Conservation (phyloP, 2,797 vertebrate genomes). For the Dendrocincla fuliginosa region DNA sequence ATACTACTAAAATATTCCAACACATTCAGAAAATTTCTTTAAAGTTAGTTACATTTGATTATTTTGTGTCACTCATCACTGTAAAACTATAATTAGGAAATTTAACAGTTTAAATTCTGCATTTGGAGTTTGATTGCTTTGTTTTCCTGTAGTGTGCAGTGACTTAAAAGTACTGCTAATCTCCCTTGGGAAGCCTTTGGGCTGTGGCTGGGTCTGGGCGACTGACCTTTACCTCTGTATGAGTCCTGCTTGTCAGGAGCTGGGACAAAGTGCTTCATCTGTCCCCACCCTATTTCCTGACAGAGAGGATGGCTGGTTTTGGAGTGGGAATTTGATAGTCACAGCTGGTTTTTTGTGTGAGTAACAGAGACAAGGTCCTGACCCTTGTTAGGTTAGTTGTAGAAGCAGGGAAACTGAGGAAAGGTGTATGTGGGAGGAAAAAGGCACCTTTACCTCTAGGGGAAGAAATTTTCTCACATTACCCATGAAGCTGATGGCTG, state of each 20-base stretch:
- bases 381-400: fast-evolving
- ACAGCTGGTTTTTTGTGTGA: not conserved
- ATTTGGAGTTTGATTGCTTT: not conserved
- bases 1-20: not conserved
- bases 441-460: not conserved
- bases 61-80: not conserved
- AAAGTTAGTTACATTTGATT: not conserved
- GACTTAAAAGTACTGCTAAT: not conserved
- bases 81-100: not conserved
- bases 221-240: not conserved
- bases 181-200: not conserved
- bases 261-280: not conserved
- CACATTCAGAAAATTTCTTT: not conserved
- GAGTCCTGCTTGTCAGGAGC: not conserved
- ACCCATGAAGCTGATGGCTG: not conserved
- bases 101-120: not conserved
- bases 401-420: not conserved
- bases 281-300: fast-evolving
- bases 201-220: not conserved
- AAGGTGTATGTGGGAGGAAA: not conserved
- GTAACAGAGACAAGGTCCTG: not conserved
- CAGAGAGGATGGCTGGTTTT: not conserved
- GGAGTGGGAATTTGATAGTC: not conserved
- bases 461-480: not conserved
- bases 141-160: not conserved